Percentiles rank a stretch among this genome's conserved stretches.
phyloP scores from a whole-genome alignment of 1,140 invertebrate species.

The Tribolium madens region DNA sequence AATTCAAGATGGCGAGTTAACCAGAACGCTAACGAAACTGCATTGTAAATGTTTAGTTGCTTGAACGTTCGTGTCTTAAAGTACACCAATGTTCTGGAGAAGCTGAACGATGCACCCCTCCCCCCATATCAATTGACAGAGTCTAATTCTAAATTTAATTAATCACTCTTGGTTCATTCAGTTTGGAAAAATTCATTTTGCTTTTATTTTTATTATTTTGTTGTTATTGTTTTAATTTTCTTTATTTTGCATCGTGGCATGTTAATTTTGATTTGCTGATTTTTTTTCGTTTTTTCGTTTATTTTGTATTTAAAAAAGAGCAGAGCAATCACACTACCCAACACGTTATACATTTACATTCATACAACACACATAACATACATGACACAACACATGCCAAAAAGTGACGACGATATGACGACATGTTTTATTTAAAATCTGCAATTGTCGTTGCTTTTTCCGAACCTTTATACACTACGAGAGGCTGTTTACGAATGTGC shows the following conservation, averaged over 20 bases:
- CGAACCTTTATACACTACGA: constrained; percentile 31
- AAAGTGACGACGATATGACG: constrained; percentile 23
- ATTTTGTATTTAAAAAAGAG: constrained; percentile 56
- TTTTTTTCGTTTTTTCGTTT: constrained; percentile 54
- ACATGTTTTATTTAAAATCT: constrained; percentile 6
- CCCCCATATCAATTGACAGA: constrained; percentile 64
- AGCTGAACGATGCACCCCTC: constrained; percentile 57
- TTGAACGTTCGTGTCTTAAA: constrained; percentile 46
- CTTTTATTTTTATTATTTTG: constrained; percentile 51
- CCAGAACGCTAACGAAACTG: constrained; percentile 37
- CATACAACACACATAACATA: constrained; percentile 49
- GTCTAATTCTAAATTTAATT: constrained; percentile 56
- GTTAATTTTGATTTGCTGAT: constrained; percentile 57
- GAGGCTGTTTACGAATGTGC: constrained; percentile 53
- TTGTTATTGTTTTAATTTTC: constrained; percentile 49
- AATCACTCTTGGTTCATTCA: constrained; percentile 45
- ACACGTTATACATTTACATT: constrained; percentile 45
- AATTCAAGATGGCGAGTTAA: background rate
- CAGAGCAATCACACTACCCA: constrained; percentile 60
- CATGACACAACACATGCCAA: constrained; percentile 35
- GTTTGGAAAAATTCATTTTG: constrained; percentile 45
- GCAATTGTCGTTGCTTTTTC: constrained; percentile 40
- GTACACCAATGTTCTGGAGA: constrained; percentile 39
- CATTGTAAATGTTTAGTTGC: constrained; percentile 45
- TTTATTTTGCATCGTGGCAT: constrained; percentile 63